Evolutionary conservation across 2,113 vertebrate genomes (phyloP).

Genomic region (Macrotus californicus): DNA sequence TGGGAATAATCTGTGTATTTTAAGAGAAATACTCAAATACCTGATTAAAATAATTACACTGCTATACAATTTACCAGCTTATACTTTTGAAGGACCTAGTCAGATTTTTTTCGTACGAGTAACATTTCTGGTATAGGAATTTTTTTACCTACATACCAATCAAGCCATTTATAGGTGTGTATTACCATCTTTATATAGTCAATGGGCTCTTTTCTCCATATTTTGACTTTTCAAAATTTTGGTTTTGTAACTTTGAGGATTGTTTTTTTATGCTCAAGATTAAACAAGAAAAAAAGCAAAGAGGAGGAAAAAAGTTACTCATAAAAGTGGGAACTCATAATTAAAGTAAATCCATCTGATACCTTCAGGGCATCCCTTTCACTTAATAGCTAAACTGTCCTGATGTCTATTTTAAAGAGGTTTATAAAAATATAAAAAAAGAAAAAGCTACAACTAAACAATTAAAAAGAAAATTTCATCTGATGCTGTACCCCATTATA

Average conservation of each 20-base stretch:
- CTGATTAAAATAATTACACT: constrained; percentile 62
- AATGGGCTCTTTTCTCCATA: constrained; percentile 46
- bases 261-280: constrained; percentile 67
- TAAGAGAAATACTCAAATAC: constrained; percentile 65
- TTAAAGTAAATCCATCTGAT: constrained; percentile 74
- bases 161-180: constrained; percentile 25
- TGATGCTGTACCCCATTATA: constrained; percentile 91
- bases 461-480: constrained; percentile 79
- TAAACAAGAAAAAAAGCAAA: constrained; percentile 65
- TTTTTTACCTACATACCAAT: neutral
- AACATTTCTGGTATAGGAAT: constrained; percentile 51
- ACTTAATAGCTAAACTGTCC: constrained; percentile 69
- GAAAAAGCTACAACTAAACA: constrained; percentile 79
- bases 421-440: constrained; percentile 76
- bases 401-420: constrained; percentile 73
- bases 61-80: constrained; percentile 63
- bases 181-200: constrained; percentile 47
- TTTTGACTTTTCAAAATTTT: constrained; percentile 57
- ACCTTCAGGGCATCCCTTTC: constrained; percentile 65
- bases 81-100: constrained; percentile 66
- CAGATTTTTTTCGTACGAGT: constrained; percentile 36
- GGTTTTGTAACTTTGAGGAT: constrained; percentile 67
- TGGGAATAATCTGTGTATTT: constrained; percentile 69
- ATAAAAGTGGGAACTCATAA: constrained; percentile 61
- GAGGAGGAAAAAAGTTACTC: constrained; percentile 71